Conservation (phyloP, 2,113 vertebrate species). For the Dromaius novaehollandiae region DNA sequence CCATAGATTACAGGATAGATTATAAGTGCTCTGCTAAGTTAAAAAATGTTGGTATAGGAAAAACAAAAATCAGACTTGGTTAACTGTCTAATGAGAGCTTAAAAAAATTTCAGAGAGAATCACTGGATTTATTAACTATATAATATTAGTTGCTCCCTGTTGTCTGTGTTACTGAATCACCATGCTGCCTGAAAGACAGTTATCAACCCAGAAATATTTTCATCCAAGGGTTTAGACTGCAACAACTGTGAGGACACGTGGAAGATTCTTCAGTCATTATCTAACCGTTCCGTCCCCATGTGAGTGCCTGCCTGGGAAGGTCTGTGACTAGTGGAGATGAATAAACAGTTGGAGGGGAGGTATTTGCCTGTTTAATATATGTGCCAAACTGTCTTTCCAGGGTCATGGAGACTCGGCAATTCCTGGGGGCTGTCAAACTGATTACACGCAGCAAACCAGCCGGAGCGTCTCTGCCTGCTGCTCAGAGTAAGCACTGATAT, state of each 20-base stretch:
- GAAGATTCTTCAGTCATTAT: constrained; percentile 58
- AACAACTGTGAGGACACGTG: constrained; percentile 59
- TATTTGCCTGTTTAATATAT: background rate
- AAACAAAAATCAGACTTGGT: background rate
- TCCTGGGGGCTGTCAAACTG: constrained; percentile 31
- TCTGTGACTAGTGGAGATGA: background rate
- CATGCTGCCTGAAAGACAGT: background rate
- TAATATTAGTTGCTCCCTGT: background rate
- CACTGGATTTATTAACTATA: background rate
- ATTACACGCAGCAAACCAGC: constrained; percentile 28
- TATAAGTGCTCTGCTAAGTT: background rate
- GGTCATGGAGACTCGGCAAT: background rate
- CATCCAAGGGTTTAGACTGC: constrained; percentile 10
- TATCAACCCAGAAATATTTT: constrained; percentile 36
- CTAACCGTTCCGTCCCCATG: constrained; percentile 11
- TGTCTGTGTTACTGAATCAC: background rate
- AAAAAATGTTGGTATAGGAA: background rate
- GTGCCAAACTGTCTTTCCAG: constrained; percentile 14
- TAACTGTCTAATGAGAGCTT: background rate
- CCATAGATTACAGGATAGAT: background rate
- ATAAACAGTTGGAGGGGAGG: constrained; percentile 40
- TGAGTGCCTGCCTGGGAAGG: background rate
- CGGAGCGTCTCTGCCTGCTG: background rate
- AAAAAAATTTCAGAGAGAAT: background rate
- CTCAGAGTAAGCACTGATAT: background rate